Base-by-base conservation (phyloP, 1,140 invertebrate species). In the Cheumatopsyche charites region DNA sequence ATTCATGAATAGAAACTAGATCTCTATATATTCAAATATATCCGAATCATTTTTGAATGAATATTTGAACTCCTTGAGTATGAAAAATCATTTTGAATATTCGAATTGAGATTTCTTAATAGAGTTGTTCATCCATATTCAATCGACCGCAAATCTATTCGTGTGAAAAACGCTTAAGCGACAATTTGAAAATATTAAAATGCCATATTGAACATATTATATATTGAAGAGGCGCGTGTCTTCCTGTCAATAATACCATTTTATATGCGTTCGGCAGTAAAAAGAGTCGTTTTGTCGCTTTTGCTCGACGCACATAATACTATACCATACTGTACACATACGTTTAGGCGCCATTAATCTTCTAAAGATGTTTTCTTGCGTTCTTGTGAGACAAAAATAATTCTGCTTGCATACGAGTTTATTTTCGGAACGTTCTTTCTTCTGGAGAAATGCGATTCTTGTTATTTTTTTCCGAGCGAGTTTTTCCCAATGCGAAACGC, bases 221-320 rank as follows among this genome's bases (percentile, higher is more conserved):
- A n/a, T n/a, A n/a, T n/a, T n/a, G n/a, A n/a, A 36, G 9, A 36
- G 29, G 29, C 12, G 23, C 55, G 21, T 47, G 23, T 68, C 49
- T 68, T 68, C 66, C 66, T 55, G 66, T 68, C 66, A 55, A 68
- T 68, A 68, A 68, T 26, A n/a, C n/a, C n/a, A n/a, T n/a, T 55
- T 68, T 68, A 36, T 36, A 47, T 55, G 45, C 15, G 12, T 25
- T 15, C 11, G 66, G 66, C 15, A 9, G 15, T 68, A 68, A 68
- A 68, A 68, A 66, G 63, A n/a, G 17, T 66, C 43, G 55, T 26
- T 58, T 58, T 58, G 55, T 58, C 55, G 55, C 23, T 63, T 43
- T 62, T 36, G 26, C 58, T 21, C 45, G 43, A 26, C 45, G 36
- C 65, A 67, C 29, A 43, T 66, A 13, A 43, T 41, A 13, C n/a